A percentile compares a stretch with the other conserved stretches of the same genome.
Conservation (phyloP, 2,113 vertebrate genomes). For the Pseudorectes ferrugineus region DNA sequence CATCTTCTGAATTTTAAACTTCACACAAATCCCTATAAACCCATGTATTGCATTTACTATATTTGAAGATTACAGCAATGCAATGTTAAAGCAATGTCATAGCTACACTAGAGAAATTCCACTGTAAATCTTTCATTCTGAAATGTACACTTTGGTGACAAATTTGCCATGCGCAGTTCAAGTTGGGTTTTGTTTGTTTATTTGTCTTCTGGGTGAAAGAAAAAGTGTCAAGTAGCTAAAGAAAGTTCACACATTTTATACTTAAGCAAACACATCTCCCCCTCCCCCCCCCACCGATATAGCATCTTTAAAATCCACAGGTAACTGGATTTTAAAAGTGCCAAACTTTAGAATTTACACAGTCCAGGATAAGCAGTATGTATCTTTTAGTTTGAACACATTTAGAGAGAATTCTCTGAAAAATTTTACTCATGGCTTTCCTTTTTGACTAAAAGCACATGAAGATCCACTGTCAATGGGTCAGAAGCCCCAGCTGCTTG, state of each 20-base stretch:
- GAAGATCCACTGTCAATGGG: not conserved
- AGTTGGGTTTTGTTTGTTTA: slow-evolving; percentile 10
- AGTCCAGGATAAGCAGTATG: not conserved
- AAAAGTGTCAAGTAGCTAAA: not conserved
- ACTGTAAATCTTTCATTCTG: slow-evolving; percentile 8
- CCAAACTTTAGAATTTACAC: not conserved
- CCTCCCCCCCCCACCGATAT: rapidly evolving
- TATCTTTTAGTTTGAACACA: not conserved
- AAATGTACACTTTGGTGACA: not conserved
- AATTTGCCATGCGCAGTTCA: not conserved
- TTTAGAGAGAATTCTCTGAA: not conserved
- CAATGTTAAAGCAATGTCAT: slow-evolving; percentile 46
- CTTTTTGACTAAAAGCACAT: not conserved
- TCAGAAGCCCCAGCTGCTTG: not conserved
- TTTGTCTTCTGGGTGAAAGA: slow-evolving; percentile 20
- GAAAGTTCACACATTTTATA: not conserved
- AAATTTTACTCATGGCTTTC: not conserved
- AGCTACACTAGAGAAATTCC: not conserved
- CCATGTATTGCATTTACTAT: not conserved
- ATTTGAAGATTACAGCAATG: slow-evolving; percentile 12
- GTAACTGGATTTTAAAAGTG: not conserved
- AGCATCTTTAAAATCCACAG: not conserved
- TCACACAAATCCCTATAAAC: slow-evolving; percentile 11
- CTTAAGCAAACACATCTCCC: not conserved
- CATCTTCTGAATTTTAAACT: slow-evolving; percentile 18